phyloP scores from a whole-genome alignment of 2,113 vertebrate genomes.

The Burhinus bistriatus region DNA sequence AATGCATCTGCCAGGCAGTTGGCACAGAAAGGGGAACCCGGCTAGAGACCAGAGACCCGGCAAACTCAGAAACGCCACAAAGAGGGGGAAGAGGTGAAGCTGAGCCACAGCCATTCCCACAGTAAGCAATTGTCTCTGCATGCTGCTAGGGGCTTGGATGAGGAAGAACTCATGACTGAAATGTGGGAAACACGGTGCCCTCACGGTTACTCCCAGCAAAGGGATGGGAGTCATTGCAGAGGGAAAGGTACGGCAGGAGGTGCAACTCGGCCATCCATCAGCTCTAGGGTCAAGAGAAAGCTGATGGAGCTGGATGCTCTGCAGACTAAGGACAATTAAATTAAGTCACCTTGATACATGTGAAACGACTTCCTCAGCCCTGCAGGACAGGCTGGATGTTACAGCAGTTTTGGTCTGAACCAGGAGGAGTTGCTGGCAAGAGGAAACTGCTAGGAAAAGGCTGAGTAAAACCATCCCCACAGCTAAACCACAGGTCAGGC shows the following conservation, averaged over 20 bases:
- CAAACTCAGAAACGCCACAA: neutral
- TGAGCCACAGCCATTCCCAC: neutral
- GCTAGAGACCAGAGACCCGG: neutral
- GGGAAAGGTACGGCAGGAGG: neutral
- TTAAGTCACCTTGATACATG: neutral
- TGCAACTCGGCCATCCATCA: neutral
- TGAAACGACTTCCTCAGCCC: neutral
- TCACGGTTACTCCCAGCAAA: neutral
- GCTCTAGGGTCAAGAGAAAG: neutral
- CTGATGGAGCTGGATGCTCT: neutral
- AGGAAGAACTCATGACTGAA: neutral
- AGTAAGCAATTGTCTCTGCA: rapidly evolving
- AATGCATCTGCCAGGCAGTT: neutral
- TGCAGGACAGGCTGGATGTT: neutral
- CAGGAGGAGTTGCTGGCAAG: neutral
- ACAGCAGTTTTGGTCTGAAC: neutral
- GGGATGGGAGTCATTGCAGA: neutral
- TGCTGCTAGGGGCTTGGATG: neutral
- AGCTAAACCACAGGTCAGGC: neutral
- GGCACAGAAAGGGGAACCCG: conserved; percentile 23
- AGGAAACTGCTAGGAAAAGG: neutral
- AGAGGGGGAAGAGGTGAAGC: neutral
- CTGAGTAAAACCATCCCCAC: neutral
- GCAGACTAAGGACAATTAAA: neutral
- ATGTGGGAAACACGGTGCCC: neutral